Evolutionary conservation across 2,888 invertebrate species (phyloP).

Genomic region (Rhagium mordax): DNA sequence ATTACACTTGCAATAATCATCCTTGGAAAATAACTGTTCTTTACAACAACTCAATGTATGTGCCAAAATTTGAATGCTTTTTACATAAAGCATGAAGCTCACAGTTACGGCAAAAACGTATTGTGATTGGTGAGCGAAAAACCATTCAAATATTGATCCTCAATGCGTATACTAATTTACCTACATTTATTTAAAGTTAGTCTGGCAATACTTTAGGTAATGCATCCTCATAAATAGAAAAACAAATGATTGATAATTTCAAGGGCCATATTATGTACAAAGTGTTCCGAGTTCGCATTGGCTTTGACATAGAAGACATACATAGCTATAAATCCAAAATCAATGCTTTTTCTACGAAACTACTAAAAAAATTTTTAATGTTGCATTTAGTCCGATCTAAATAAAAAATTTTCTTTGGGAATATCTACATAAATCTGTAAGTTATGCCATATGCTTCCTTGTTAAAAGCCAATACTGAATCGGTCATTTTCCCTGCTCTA

Average conservation of each 20-base stretch:
- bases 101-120: slow-evolving; percentile 5
- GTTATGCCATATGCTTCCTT: background rate
- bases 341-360: too few relatives aligned
- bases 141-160: slow-evolving; percentile 45
- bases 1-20: slow-evolving; percentile 52
- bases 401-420: too few relatives aligned
- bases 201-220: slow-evolving; percentile 29
- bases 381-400: too few relatives aligned
- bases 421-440: too few relatives aligned
- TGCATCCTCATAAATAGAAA: background rate
- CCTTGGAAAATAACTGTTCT: slow-evolving; percentile 73
- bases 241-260: too few relatives aligned
- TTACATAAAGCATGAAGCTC: slow-evolving; percentile 12
- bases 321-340: too few relatives aligned
- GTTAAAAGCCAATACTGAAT: background rate
- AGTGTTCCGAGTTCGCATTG: too few relatives aligned
- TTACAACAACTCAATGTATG: slow-evolving; percentile 57
- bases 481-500: background rate
- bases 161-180: slow-evolving; percentile 17
- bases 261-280: too few relatives aligned
- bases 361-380: too few relatives aligned
- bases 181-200: slow-evolving; percentile 20
- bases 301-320: too few relatives aligned
- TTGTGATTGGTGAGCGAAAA: slow-evolving; percentile 33
- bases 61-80: slow-evolving; percentile 43